phyloP scores from a whole-genome alignment of 2,888 invertebrate species.

The Smittia sp. region DNA sequence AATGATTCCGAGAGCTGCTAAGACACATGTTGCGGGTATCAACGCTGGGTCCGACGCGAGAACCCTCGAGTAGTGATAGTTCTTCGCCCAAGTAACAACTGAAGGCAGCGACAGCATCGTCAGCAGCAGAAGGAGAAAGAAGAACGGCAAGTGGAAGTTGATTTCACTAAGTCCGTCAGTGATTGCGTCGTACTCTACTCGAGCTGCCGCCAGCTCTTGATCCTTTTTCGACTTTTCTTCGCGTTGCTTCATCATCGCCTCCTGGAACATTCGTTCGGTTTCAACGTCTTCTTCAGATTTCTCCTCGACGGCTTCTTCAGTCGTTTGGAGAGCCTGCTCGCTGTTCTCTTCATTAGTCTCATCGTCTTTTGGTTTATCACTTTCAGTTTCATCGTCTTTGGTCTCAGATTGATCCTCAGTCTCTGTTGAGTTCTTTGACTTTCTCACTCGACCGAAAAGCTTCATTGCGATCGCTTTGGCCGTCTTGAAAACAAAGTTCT shows the following conservation, averaged over 20 bases:
- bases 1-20: conserved; percentile 60
- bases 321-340: neutral
- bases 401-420: neutral
- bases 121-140: conserved; percentile 65
- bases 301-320: conserved; percentile 25
- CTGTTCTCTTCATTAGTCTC: conserved; percentile 13
- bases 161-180: conserved; percentile 55
- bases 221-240: conserved; percentile 44
- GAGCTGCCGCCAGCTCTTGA: conserved; percentile 44
- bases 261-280: conserved; percentile 44
- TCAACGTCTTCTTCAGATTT: conserved; percentile 46
- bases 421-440: conserved; percentile 9
- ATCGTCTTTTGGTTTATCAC: neutral
- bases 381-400: neutral
- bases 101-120: conserved; percentile 69
- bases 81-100: conserved; percentile 75
- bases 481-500: conserved; percentile 56
- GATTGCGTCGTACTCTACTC: conserved; percentile 45
- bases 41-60: conserved; percentile 64
- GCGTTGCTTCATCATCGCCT: conserved; percentile 42
- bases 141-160: conserved; percentile 71
- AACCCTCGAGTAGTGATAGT: conserved; percentile 57
- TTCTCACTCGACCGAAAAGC: conserved; percentile 44
- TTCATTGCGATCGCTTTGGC: conserved; percentile 50
- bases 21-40: conserved; percentile 58